Percentiles rank a stretch among this genome's conserved stretches.
phyloP scores from a whole-genome alignment of 2,888 invertebrate species.

The Sicus ferrugineus region DNA sequence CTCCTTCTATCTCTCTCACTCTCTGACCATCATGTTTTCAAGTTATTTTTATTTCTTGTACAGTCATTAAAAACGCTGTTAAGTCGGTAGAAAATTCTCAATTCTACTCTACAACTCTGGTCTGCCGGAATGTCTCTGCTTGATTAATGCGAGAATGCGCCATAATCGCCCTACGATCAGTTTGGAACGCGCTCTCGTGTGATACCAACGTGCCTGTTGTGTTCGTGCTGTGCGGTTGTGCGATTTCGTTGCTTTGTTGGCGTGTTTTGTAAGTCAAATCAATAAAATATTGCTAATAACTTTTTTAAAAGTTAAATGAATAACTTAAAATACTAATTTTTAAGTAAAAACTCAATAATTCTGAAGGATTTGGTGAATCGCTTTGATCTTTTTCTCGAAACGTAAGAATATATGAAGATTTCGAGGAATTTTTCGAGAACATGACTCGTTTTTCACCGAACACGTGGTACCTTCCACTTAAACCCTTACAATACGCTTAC shows the following conservation, averaged over 20 bases:
- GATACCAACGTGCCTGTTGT: neutral
- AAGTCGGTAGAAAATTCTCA: neutral
- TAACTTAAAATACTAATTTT: no score
- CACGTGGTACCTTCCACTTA: no score
- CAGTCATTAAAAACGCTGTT: neutral
- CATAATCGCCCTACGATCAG: conserved; percentile 20
- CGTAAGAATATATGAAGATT: no score
- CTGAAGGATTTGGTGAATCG: no score
- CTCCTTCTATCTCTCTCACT: neutral
- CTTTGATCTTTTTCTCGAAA: no score
- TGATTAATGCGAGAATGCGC: neutral
- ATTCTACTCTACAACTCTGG: neutral
- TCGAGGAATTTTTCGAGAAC: no score
- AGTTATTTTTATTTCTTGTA: neutral
- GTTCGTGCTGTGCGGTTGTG: conserved; percentile 15
- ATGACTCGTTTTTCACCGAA: no score
- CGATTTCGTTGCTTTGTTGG: conserved; percentile 27
- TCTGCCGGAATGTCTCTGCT: neutral
- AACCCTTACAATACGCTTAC: no score
- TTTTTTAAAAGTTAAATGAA: no score
- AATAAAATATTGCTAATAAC: neutral
- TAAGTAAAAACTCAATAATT: no score
- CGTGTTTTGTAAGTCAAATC: conserved; percentile 27
- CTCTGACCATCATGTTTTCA: neutral
- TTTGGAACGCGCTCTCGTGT: conserved; percentile 7